A percentile compares a stretch with the other conserved stretches of the same genome.
Evolutionary conservation across 2,888 invertebrate genomes (phyloP).

Genomic region (Yponomeuta malinellus): DNA sequence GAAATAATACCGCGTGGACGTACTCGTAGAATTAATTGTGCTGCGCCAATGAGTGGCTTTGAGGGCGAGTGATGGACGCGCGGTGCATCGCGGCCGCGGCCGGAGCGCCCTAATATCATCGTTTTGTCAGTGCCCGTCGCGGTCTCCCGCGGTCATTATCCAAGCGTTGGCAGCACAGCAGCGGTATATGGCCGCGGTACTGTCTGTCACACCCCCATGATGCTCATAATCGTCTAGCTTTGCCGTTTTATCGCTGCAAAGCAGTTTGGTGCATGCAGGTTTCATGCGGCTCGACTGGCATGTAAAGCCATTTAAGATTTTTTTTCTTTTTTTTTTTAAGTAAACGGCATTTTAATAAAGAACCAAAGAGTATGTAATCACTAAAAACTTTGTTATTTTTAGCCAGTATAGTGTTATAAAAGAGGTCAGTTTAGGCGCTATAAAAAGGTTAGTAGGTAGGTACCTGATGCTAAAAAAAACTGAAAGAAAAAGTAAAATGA

Average conservation of each 20-base stretch:
- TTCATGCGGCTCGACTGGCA: background rate
- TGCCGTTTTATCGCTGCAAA: background rate
- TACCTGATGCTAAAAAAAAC: no score
- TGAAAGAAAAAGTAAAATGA: no score
- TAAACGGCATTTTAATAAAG: background rate
- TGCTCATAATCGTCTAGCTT: background rate
- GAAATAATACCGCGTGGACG: background rate
- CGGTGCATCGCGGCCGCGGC: constrained; percentile 35
- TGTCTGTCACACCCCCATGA: background rate
- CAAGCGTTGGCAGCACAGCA: constrained; percentile 3
- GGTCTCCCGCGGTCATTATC: constrained; percentile 14
- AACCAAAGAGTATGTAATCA: no score
- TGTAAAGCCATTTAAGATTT: background rate
- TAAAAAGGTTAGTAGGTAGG: no score
- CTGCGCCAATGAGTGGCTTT: constrained; percentile 16
- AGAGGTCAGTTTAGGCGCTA: no score
- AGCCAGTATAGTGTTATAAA: no score
- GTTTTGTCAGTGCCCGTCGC: constrained; percentile 58
- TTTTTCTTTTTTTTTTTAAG: background rate
- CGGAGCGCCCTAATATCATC: constrained; percentile 57
- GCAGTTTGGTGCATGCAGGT: background rate
- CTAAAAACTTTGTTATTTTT: no score
- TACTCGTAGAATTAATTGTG: constrained; percentile 18
- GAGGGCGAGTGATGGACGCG: constrained; percentile 49
- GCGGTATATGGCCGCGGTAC: background rate